Evolutionary conservation across 2,113 vertebrate species (phyloP), one percentile per base, ranked within the genome.

Genomic region (Ochotona princeps): DNA sequence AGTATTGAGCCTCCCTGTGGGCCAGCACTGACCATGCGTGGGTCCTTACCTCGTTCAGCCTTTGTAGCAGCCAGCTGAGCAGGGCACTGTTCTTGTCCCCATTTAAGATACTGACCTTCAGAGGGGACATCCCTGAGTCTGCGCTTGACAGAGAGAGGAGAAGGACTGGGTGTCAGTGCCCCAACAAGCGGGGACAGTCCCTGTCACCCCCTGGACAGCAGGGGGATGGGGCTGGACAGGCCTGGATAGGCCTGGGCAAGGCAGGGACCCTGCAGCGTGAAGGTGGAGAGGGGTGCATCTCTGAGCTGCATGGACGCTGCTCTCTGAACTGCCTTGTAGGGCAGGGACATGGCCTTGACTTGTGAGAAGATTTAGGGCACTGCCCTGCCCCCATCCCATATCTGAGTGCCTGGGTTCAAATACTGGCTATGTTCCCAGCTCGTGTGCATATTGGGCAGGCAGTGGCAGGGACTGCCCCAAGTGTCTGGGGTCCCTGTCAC

Each of bases 21-120:
- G 57, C 11, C 67, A 81, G 54, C 51, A 81, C 25, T 65, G 8
- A 8, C 47, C 30, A 8, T 28, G 26, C 11, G n/a, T 8, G n/a
- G 65, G 10, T 70, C 30, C 9, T 12, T 26, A 23, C 47, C 25
- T 6, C 1, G 1, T 25, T 57, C 26, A 35, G 15, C 70, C 76
- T 90, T 38, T 72, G 32, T 5, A 15, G 60, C 9, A 57, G 32
- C 20, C 5, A 2, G 3, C 6, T 25, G 28, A 78, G 18, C 51
- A 57, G 47, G 25, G 7, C 67, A 20, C 44, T 44, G 2, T 20
- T 35, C 7, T 32, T 47, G 26, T 23, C 30, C 47, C 61, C 74
- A 10, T 72, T 88, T 86, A 66, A 69, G 75, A 94, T 79, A 67
- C 65, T 63, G 91, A 89, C 54, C 23, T 70, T 38, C 21, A 1